Conservation (phyloP, 2,113 vertebrate genomes). For the Ariopsis seemanni region DNA sequence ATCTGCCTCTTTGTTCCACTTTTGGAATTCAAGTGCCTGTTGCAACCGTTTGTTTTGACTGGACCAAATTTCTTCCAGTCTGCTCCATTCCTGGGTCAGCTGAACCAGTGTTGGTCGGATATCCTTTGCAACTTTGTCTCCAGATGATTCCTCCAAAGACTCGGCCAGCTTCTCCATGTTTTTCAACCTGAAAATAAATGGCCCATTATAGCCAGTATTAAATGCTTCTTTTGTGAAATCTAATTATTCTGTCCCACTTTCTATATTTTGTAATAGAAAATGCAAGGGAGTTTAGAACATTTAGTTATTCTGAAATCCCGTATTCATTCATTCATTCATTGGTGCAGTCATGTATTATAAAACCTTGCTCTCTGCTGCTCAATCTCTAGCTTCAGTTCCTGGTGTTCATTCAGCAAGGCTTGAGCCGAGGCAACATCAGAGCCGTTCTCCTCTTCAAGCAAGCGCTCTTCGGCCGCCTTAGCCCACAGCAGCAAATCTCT, state of each 20-base stretch:
- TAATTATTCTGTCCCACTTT: not conserved
- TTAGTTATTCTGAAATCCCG: not conserved
- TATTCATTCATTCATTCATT: not conserved
- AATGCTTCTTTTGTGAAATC: not conserved
- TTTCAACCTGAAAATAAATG: conserved; percentile 55
- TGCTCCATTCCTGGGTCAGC: conserved; percentile 64
- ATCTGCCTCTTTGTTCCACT: conserved; percentile 76
- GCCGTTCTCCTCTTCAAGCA: conserved; percentile 71
- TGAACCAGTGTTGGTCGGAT: conserved; percentile 63
- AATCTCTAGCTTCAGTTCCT: conserved; percentile 78
- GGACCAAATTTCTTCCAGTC: conserved; percentile 74
- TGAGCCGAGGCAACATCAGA: conserved; percentile 75
- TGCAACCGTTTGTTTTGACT: conserved; percentile 67
- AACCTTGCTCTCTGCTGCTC: conserved; percentile 76
- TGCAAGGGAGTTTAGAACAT: not conserved
- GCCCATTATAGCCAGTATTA: not conserved
- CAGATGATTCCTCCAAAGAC: conserved; percentile 52
- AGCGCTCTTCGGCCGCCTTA: conserved; percentile 64
- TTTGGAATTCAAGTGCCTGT: conserved; percentile 78
- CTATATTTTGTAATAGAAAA: not conserved
- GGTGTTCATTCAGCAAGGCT: conserved; percentile 73
- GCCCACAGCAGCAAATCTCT: conserved; percentile 73
- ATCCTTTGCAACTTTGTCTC: conserved; percentile 51
- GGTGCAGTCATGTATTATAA: not conserved
- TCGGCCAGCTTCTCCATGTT: conserved; percentile 65